These are phyloP conservation scores for Antigone vipio DNA, from an alignment of 2,113 vertebrate genomes.

Conservation along the genomic window DNA sequence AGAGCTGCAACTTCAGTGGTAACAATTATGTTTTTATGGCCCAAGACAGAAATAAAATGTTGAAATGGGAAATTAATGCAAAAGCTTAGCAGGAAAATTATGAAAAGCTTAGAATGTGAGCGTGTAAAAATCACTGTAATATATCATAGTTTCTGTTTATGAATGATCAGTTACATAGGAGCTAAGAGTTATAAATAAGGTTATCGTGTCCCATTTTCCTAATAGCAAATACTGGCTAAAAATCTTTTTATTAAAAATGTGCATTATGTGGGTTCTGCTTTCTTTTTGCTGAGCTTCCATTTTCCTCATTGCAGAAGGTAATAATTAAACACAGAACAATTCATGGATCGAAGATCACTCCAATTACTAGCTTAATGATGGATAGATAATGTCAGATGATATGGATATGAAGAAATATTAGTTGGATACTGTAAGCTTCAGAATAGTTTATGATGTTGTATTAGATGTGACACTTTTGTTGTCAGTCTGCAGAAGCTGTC, in stretches of 20 bases:
- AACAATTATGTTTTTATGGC: constrained; percentile 59
- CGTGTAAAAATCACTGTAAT: neutral
- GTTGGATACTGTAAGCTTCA: neutral
- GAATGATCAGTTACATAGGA: neutral
- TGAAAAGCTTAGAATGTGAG: neutral
- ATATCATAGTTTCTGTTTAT: neutral
- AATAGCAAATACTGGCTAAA: neutral
- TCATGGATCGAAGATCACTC: neutral
- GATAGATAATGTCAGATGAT: neutral
- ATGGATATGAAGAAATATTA: neutral
- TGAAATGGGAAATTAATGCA: constrained; percentile 55
- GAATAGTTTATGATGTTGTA: neutral
- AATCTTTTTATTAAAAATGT: neutral
- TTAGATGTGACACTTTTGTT: neutral
- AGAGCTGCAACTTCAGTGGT: constrained; percentile 8
- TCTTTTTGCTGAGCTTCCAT: neutral
- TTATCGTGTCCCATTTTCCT: neutral
- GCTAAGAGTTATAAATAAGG: neutral
- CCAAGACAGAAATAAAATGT: constrained; percentile 42
- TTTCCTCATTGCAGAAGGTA: neutral
- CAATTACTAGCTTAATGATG: neutral
- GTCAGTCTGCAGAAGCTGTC: neutral
- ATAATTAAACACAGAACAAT: neutral
- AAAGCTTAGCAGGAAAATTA: constrained; percentile 11
- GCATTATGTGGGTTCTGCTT: neutral